Percentiles rank a stretch among this genome's conserved stretches.
These are phyloP conservation scores for Pachydiplax longipennis DNA, from an alignment of 2,888 invertebrate genomes.

Conservation along the genomic window DNA sequence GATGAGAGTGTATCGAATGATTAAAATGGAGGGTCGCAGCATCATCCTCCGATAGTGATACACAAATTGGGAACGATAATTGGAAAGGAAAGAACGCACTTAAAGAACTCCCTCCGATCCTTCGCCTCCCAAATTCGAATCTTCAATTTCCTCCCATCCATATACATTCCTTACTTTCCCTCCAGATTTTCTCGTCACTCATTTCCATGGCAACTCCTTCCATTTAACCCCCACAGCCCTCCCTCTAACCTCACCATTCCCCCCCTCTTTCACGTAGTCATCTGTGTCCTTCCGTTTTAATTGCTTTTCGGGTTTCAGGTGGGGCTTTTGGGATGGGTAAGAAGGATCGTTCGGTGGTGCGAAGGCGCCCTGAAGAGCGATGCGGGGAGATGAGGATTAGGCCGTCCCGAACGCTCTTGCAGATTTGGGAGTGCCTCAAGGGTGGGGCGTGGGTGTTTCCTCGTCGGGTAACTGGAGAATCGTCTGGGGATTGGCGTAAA, in stretches of 20 bases:
- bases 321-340: background rate
- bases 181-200: background rate
- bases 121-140: background rate
- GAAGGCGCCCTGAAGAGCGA: no score
- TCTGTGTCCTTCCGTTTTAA: conserved; percentile 31
- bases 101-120: background rate
- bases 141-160: background rate
- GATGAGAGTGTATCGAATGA: no score
- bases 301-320: conserved; percentile 38
- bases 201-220: background rate
- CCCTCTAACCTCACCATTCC: background rate
- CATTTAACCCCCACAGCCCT: background rate
- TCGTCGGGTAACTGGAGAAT: background rate
- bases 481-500: background rate
- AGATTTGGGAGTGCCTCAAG: background rate
- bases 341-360: background rate
- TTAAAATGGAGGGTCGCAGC: no score
- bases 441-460: background rate
- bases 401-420: background rate
- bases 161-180: background rate
- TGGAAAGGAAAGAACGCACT: no score
- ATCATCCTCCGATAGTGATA: no score
- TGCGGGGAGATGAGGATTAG: background rate
- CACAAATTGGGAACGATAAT: no score
- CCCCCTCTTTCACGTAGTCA: conserved; percentile 7